Conservation (phyloP, 2,113 vertebrate species). For the Todiramphus chloris region DNA sequence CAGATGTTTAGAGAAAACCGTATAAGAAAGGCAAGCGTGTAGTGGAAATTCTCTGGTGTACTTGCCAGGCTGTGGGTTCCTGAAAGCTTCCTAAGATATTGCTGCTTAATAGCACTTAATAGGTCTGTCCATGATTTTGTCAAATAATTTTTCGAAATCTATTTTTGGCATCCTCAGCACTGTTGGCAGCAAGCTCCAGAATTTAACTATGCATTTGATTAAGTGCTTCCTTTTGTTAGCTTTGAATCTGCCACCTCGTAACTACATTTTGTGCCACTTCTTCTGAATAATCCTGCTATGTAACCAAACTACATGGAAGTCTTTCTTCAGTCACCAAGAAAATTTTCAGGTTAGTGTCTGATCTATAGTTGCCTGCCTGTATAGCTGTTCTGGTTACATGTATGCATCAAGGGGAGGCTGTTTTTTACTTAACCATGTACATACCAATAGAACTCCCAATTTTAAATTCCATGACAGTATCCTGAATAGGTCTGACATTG, state of each 20-base stretch:
- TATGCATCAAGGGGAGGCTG: neutral
- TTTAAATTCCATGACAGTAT: neutral
- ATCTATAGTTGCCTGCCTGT: neutral
- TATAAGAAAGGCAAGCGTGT: neutral
- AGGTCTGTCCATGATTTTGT: neutral
- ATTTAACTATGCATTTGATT: neutral
- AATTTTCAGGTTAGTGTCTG: neutral
- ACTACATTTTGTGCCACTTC: neutral
- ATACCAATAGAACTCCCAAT: neutral
- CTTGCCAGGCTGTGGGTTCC: neutral
- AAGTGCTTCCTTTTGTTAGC: neutral
- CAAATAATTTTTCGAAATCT: neutral
- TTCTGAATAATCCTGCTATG: neutral
- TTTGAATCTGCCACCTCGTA: neutral
- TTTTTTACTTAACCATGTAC: neutral
- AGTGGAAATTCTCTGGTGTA: neutral
- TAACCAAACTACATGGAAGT: neutral
- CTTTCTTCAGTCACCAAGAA: neutral
- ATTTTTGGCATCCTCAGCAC: neutral
- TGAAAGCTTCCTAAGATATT: conserved; percentile 23
- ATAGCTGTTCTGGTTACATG: neutral
- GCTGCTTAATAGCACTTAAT: neutral
- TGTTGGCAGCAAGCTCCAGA: conserved; percentile 9
- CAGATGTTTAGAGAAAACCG: neutral
- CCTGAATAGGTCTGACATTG: neutral